A percentile compares a stretch with the other conserved stretches of the same genome.
Conservation (phyloP, 2,888 invertebrate species). For the Helicoverpa assulta region DNA sequence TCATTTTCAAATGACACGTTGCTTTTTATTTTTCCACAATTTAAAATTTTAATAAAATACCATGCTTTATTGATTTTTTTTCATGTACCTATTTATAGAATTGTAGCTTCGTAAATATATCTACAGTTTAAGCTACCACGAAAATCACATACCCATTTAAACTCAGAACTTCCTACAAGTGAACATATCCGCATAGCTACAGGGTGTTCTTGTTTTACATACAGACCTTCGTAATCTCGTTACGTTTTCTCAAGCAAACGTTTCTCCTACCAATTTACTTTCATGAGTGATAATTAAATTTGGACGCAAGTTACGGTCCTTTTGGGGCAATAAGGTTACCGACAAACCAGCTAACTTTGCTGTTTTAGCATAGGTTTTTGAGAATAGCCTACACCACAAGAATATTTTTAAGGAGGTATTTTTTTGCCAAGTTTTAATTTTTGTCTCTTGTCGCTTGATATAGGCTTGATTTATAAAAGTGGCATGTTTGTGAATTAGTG, state of each 20-base stretch:
- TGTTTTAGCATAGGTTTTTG: slow-evolving; percentile 5
- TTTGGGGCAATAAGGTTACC: slow-evolving; percentile 14
- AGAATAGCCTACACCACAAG: neutral
- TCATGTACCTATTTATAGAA: no score
- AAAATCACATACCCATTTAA: neutral
- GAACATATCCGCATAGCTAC: neutral
- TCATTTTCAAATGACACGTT: slow-evolving; percentile 3
- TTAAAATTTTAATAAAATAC: no score
- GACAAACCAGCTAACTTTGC: neutral
- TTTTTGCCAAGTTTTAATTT: neutral
- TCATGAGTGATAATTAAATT: slow-evolving; percentile 43
- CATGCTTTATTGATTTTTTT: no score
- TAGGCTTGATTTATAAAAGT: no score
- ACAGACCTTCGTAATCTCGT: slow-evolving; percentile 25
- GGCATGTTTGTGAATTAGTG: no score
- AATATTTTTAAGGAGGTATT: neutral
- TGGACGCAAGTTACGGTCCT: slow-evolving; percentile 25
- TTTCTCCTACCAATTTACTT: slow-evolving; percentile 11
- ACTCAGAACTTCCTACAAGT: slow-evolving; percentile 1
- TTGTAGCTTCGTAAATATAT: no score
- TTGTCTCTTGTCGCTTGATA: no score
- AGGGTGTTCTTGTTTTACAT: slow-evolving; percentile 16
- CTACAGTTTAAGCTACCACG: neutral
- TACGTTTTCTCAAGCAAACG: slow-evolving; percentile 18
- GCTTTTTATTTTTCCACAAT: neutral